Conservation (phyloP, 2,113 vertebrate genomes). For the Microcebus griseorufus region DNA sequence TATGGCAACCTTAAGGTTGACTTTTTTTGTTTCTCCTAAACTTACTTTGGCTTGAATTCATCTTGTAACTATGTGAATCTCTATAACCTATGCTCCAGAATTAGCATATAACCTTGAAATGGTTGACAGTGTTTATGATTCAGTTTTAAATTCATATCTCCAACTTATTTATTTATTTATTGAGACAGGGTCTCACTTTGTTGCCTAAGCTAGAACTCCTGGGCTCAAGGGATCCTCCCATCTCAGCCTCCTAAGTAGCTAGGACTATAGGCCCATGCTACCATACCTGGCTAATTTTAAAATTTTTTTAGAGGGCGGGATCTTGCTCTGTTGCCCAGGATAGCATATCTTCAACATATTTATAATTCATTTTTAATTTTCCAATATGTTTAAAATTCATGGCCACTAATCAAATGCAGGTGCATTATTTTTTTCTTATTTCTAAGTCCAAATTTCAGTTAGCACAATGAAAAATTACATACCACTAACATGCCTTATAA, state of each 20-base stretch:
- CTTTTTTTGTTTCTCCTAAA: neutral
- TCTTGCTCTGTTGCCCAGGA: too few relatives aligned
- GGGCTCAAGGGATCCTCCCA: too few relatives aligned
- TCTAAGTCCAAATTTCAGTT: neutral
- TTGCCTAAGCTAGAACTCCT: too few relatives aligned
- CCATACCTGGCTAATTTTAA: too few relatives aligned
- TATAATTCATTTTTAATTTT: neutral
- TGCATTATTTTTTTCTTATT: neutral
- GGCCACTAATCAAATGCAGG: neutral
- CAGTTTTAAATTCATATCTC: neutral
- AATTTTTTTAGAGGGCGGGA: too few relatives aligned
- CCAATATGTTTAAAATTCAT: neutral
- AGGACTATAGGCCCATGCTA: too few relatives aligned
- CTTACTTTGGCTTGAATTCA: neutral
- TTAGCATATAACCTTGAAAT: neutral
- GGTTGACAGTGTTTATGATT: neutral
- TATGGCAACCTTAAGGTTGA: neutral
- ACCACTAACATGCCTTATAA: neutral
- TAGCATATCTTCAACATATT: neutral
- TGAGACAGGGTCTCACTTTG: too few relatives aligned
- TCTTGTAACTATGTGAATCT: neutral
- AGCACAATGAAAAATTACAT: neutral
- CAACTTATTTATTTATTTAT: neutral
- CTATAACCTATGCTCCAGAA: neutral
- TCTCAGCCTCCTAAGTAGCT: too few relatives aligned